Base-by-base conservation (phyloP, 2,888 invertebrate genomes). In the Chrysotoxum bicinctum region DNA sequence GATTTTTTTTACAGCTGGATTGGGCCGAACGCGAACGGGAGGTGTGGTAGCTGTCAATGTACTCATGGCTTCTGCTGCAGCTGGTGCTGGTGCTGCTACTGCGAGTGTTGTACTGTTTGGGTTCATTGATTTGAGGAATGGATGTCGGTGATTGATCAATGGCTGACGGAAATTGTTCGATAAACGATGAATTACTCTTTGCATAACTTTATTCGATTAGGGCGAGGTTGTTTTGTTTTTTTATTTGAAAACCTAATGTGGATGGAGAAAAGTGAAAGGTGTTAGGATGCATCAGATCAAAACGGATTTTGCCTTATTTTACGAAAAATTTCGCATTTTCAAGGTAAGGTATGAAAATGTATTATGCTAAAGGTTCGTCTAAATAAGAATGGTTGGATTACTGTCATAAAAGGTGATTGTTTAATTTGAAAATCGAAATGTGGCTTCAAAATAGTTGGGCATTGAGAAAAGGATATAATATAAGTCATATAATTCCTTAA, bases 1-100 rank as follows among this genome's bases (percentile, higher is more conserved):
- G 23, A 98, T 91, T 90, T 95, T 96, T 89, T 93, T 94, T 14
- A 96, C 94, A 6, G 95, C 92, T 1, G 97, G 96, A 90, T 95
- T 92, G 77, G 93, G 93, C 80, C 95, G 91, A 87, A 89, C 88
- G 66, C 87, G 68, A n/a, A 56, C 50, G 26, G 54, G 58, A 21
- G 68, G n/a, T 54, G 64, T 50, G n/a, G 54, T 23, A 23, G 56
- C 30, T 43, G 69, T 37, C 48, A 69, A 23, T 64, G 64, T 64
- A 19, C 19, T 66, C 64, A 64, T 62, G 43, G 1, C n/a, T 58
- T 58, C 9, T 58, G 37, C 21, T 58, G 58, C n/a, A 6, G 37
- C 40, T 35, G 66, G 19, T 60, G 60, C 12, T 7, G 14, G 23
- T 58, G 35, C n/a, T 9, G 37, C 40, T 35, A 60, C 23, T 60